Evolutionary conservation across 2,797 vertebrate species (phyloP).

Genomic region (Chelmon rostratus): DNA sequence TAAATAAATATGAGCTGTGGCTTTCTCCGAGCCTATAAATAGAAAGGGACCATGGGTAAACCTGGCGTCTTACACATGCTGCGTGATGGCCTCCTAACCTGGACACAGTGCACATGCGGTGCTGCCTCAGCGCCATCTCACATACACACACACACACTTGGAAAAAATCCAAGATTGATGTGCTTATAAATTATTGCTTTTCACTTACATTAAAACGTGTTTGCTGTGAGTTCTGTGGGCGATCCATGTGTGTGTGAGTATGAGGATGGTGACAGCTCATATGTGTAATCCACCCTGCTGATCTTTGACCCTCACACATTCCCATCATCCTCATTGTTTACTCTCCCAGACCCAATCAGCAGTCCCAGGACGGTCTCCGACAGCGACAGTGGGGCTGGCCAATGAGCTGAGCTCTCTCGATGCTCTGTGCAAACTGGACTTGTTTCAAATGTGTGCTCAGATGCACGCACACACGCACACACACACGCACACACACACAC

Average conservation of each 20-base stretch:
- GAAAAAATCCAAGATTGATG: conserved; percentile 23
- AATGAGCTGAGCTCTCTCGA: conserved; percentile 50
- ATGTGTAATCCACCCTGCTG: conserved; percentile 45
- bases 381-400: conserved; percentile 53
- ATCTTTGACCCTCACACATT: conserved; percentile 63
- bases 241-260: conserved; percentile 9
- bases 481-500: conserved; percentile 33
- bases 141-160: conserved; percentile 23
- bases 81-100: conserved; percentile 19
- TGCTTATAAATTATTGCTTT: conserved; percentile 8
- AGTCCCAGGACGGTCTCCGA: conserved; percentile 62
- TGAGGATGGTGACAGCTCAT: conserved; percentile 24
- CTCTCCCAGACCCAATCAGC: conserved; percentile 69
- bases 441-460: conserved; percentile 68
- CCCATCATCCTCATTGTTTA: conserved; percentile 72
- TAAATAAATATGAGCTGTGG: conserved; percentile 60
- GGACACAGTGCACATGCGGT: conserved; percentile 24
- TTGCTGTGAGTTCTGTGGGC: not conserved
- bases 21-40: conserved; percentile 42
- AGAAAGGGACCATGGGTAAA: conserved; percentile 36
- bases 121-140: conserved; percentile 37
- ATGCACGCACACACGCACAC: conserved; percentile 7
- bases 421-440: conserved; percentile 67
- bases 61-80: conserved; percentile 13
- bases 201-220: not conserved